Evolutionary conservation across 2,797 vertebrate species (phyloP), one percentile per base, ranked within the genome.

Genomic region (Muscicapa striata): DNA sequence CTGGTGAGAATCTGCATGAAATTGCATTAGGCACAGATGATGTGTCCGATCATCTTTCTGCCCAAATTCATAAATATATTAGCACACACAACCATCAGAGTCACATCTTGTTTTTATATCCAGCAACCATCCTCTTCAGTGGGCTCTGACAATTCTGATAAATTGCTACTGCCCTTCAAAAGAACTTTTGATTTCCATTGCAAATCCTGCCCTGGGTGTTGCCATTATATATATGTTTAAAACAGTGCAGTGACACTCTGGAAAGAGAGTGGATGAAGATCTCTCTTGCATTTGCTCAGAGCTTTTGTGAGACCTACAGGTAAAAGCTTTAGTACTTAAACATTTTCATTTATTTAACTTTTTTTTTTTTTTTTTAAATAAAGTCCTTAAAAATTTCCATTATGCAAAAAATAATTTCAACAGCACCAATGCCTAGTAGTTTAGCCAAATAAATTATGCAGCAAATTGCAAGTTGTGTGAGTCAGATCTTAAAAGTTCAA

Each of bases 11-110:
- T 84, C 69, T 88, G 66, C 76, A 88, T 67, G 84, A 93, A 95
- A 96, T 91, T 90, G 66, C 55, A 90, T 87, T 86, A 95, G 82
- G 43, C 76, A 90, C 62, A 95, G 87, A 87, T 84, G 89, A 95
- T 94, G 55, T 72, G 49, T 66, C 83, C 2, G 7, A 67, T 88
- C 77, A 76, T 87, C 82, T 64, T 84, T 69, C 77, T 78, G 43
- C 46, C 66, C 84, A 94, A 73, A 74, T 55, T 75, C 78, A 89
- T 87, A 92, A 92, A 93, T 92, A 55, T 82, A 77, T 87, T 90
- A 93, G 34, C 62, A 92, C 66, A 70, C 36, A 51, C 30, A 75
- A 34, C 29, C 8, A 4, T 48, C 79, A 45, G 32, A 89, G 69
- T 59, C 82, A 49, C 59, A 49, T 93, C 72, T 59, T 78, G 87